Base-by-base conservation (phyloP, 2,797 vertebrate genomes). In the Clarias pachynema region DNA sequence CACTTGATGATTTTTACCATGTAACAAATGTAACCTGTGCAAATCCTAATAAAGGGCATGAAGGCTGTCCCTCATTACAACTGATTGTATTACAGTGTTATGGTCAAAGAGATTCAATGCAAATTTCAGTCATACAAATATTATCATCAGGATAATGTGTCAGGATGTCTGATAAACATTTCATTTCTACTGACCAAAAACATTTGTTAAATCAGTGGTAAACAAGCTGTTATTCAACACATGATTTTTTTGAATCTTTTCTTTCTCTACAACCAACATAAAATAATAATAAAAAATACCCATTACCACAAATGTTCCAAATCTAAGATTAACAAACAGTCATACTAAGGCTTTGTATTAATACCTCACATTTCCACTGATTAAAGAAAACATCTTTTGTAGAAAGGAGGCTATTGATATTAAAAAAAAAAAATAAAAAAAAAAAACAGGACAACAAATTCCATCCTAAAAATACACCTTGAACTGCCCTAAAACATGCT, bases 401-500 rank as follows among this genome's bases (percentile, higher is more conserved):
- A 31, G 60, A 74, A 81, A 53, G 22, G 53, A 85, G 24, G 44
- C 34, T n/a, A 44, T 34, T 79, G 24, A 49, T 73, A 1, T 31
- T 31, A 1, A 31, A 26, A 79, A 78, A 85, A 8, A 65, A 70
- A 62, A 70, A 44, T 79, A 57, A 69, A 68, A 73, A 73, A 4
- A 66, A 72, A 63, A 84, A 63, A 70, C 66, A 44, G 40, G 78
- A 49, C 22, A 34, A 87, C 70, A 81, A 49, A 66, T 83, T 85
- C 81, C 34, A 86, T 83, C 14, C 59, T 82, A 84, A 85, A 60
- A 75, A 85, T 59, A 78, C 62, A 79, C 37, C 81, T 81, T 70
- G 82, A 44, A 70, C 53, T 80, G 85, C 84, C 84, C 88, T 86
- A 85, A 82, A 87, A 79, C 86, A 89, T 89, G 89, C 89, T 84